Percentiles rank a stretch among this genome's conserved stretches.
Evolutionary conservation across 1,140 invertebrate species (phyloP).

Genomic region (Atta texana): DNA sequence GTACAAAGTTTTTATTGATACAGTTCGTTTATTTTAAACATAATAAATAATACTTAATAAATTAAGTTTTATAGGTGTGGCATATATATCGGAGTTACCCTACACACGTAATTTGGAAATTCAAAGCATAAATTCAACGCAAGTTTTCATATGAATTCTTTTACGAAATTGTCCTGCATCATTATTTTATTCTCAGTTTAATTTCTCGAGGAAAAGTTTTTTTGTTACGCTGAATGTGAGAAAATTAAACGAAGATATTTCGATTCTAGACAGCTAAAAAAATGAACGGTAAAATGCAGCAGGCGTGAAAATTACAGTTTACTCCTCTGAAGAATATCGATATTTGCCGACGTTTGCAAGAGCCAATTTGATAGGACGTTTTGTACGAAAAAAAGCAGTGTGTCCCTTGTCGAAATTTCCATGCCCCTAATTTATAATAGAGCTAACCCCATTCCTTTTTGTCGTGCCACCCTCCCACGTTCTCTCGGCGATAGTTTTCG

Average conservation of each 20-base stretch:
- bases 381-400: slow-evolving; percentile 27
- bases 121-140: background rate
- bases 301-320: slow-evolving; percentile 37
- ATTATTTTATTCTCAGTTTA: slow-evolving; percentile 3
- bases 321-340: slow-evolving; percentile 46
- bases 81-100: no score
- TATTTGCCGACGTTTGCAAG: slow-evolving; percentile 43
- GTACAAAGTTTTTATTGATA: no score
- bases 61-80: no score
- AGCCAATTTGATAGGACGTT: slow-evolving; percentile 42
- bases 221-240: background rate
- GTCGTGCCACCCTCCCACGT: slow-evolving; percentile 27
- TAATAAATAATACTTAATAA: no score
- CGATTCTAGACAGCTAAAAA: slow-evolving; percentile 33
- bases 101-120: background rate
- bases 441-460: slow-evolving; percentile 57
- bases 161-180: background rate
- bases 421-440: slow-evolving; percentile 73
- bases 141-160: background rate
- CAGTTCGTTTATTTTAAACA: no score
- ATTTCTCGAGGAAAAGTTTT: slow-evolving; percentile 28
- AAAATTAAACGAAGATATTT: slow-evolving; percentile 33
- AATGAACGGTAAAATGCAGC: slow-evolving; percentile 39
- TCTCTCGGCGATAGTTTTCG: slow-evolving; percentile 42
- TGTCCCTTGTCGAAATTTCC: slow-evolving; percentile 62